Conservation (phyloP, 2,888 invertebrate species). For the Amphipoea oculea region DNA sequence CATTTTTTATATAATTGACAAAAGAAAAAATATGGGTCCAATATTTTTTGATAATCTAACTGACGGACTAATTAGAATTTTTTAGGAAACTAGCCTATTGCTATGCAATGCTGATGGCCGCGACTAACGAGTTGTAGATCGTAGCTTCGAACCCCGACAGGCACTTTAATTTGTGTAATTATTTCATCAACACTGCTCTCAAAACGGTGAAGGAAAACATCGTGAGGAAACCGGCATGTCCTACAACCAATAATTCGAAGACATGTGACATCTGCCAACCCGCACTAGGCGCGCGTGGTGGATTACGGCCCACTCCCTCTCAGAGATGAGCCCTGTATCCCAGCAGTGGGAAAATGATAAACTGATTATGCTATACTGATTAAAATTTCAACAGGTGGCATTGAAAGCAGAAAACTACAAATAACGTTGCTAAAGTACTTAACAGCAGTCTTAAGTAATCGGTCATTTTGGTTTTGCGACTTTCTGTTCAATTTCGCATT, state of each 20-base stretch:
- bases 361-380: neutral
- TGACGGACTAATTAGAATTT: too few species aligned
- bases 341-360: neutral
- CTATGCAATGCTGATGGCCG: slow-evolving; percentile 12
- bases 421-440: slow-evolving; percentile 44
- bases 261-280: neutral
- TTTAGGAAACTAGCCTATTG: too few species aligned
- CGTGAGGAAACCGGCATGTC: neutral
- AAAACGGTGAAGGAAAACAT: neutral
- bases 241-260: neutral
- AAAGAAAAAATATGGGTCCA: too few species aligned
- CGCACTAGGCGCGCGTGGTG: neutral
- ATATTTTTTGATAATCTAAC: too few species aligned
- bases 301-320: too few species aligned
- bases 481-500: slow-evolving; percentile 50
- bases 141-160: neutral
- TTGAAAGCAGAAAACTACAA: slow-evolving; percentile 48
- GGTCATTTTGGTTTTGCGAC: slow-evolving; percentile 20
- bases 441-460: slow-evolving; percentile 46
- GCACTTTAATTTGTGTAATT: neutral
- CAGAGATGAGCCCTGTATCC: neutral
- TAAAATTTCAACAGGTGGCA: slow-evolving; percentile 48
- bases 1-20: too few species aligned
- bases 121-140: neutral
- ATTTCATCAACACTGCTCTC: neutral